Conservation (phyloP, 2,888 invertebrate genomes). For the Chrysolina americana region DNA sequence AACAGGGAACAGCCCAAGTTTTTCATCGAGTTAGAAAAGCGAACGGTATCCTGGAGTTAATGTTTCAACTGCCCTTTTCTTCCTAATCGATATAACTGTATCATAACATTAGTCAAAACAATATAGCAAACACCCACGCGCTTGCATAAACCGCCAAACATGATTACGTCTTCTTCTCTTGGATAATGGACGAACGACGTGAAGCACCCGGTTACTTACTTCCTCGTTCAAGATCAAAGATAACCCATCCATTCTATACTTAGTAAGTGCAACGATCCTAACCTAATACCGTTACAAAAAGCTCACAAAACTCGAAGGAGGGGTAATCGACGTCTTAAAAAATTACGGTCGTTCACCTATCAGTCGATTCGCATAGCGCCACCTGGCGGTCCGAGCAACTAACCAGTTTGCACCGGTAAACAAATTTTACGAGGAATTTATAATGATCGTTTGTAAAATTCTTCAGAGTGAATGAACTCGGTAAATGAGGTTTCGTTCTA, state of each 20-base stretch:
- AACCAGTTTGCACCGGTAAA: conserved; percentile 43
- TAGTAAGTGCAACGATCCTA: conserved; percentile 55
- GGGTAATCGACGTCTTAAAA: conserved; percentile 40
- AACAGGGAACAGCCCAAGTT: too few species aligned
- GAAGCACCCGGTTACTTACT: conserved; percentile 29
- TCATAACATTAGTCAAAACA: conserved; percentile 27
- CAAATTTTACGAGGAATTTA: conserved; percentile 46
- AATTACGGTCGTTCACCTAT: conserved; percentile 58
- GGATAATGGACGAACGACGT: conserved; percentile 1
- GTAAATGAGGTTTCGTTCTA: conserved; percentile 37
- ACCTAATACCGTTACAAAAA: conserved; percentile 56
- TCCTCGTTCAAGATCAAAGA: conserved; percentile 50
- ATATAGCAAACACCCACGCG: conserved; percentile 28
- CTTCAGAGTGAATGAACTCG: conserved; percentile 48
- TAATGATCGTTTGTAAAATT: conserved; percentile 49
- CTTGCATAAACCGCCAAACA: conserved; percentile 7
- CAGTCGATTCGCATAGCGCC: conserved; percentile 44
- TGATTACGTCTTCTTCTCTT: not conserved
- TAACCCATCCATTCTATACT: conserved; percentile 48
- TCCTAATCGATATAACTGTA: conserved; percentile 37
- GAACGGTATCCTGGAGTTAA: not conserved
- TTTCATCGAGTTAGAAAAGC: not conserved
- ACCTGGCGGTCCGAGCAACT: conserved; percentile 40
- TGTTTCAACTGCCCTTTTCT: conserved; percentile 4
- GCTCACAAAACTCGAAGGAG: conserved; percentile 35